Base-by-base conservation (phyloP, 2,113 vertebrate genomes). In the Myocastor coypus region DNA sequence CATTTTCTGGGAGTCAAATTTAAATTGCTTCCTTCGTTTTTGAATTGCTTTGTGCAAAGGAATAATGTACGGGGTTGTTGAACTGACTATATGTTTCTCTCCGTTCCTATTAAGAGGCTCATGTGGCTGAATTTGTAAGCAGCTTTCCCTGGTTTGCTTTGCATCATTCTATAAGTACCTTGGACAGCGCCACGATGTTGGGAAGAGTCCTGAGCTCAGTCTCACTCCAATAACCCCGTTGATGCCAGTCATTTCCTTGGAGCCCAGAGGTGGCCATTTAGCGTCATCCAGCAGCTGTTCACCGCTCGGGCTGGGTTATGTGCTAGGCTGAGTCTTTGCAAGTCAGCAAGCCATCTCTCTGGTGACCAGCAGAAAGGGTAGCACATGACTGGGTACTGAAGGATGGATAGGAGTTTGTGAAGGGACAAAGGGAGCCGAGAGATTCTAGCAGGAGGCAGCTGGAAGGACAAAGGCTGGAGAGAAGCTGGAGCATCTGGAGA, bases 181-280 rank as follows among this genome's bases (percentile, higher is more conserved):
- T 26, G 52, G 91, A 7, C 77, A 77, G 52, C 20, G 22, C 37
- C 19, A 9, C 13, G 30, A n/a, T n/a, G 26, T 8, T n/a, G 5
- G 64, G 12, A 26, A 55, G 83, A 63, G 11, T 4, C 0, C 14
- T 0, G 20, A 78, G 26, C 40, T 63, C 22, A 11, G 0, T 9
- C 64, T 5, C n/a, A 37, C 17, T 30, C 81, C 80, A 12, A 1
- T 8, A 1, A 19, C 30, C 12, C 28, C 20, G 0, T 9, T 52
- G 19, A 30, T 9, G 14, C 5, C 40, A 46, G 4, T 46, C 40
- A 26, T 14, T 50, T 24, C 4, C 1, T 20, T 28, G 19, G 42
- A 80, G 46, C 46, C 26, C 75, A 52, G 46, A 19, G 32, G 75
- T 78, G 30, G 46, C 30, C 77, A 34, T n/a, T 80, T 34, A 22